Evolutionary conservation across 2,113 vertebrate genomes (phyloP).

Genomic region (Nycticebus coucang): DNA sequence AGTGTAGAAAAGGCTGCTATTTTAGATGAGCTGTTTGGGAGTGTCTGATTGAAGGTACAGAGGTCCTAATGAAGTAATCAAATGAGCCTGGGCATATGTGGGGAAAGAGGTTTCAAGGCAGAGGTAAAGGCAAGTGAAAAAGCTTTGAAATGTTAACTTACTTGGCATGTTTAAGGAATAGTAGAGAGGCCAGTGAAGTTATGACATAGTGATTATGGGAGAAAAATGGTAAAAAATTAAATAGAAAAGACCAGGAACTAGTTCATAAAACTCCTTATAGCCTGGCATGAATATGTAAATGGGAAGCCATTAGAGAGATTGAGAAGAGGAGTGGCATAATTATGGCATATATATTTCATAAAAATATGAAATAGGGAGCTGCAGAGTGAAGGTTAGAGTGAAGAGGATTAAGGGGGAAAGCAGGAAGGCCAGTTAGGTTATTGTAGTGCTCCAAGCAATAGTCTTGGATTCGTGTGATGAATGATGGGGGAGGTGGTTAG

Average conservation of each 20-base stretch:
- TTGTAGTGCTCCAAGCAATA: not conserved
- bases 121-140: slow-evolving; percentile 2
- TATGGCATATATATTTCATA: not conserved
- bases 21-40: not conserved
- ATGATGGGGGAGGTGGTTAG: not conserved
- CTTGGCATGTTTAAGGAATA: slow-evolving; percentile 17
- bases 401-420: not conserved
- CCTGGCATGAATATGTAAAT: not conserved
- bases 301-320: not conserved
- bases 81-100: not conserved
- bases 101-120: not conserved
- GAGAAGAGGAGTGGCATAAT: not conserved
- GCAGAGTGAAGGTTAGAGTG: not conserved
- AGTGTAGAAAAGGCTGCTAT: not conserved
- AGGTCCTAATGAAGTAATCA: not conserved
- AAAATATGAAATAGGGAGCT: not conserved
- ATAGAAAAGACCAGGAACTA: not conserved
- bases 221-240: slow-evolving; percentile 8
- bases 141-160: slow-evolving; percentile 11
- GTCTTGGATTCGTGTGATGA: not conserved
- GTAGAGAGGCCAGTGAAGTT: not conserved
- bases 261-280: not conserved
- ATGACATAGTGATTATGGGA: slow-evolving; percentile 10
- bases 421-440: slow-evolving; percentile 20
- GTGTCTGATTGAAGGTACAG: not conserved